Percentiles rank a stretch among this genome's conserved stretches.
Evolutionary conservation across 92 coral and sea anemone genomes (phyloP).

Genomic region (Paragorgia papillata): DNA sequence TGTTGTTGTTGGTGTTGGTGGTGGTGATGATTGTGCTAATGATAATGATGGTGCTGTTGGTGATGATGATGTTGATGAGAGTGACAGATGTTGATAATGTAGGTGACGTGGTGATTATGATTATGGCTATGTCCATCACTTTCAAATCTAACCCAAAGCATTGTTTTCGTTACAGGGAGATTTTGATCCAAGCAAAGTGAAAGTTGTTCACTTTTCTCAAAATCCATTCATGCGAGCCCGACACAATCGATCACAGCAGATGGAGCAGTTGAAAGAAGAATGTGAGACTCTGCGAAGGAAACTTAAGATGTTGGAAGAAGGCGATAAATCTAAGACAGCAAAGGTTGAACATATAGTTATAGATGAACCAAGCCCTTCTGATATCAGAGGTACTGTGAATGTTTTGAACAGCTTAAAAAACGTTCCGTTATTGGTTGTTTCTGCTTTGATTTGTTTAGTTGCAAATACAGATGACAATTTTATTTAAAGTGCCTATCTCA

Average conservation of each 20-base stretch:
- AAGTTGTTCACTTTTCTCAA: constrained; percentile 90
- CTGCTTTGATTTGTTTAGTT: too few species aligned
- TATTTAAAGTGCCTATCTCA: too few species aligned
- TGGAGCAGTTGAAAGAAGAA: constrained; percentile 73
- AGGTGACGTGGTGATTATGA: too few species aligned
- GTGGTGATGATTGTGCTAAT: too few species aligned
- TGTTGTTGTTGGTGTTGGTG: too few species aligned
- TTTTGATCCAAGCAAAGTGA: constrained; percentile 86
- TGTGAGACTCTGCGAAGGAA: constrained; percentile 70
- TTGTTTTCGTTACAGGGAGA: constrained; percentile 76
- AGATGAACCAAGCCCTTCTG: constrained; percentile 47
- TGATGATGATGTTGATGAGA: too few species aligned
- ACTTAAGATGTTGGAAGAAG: constrained; percentile 71
- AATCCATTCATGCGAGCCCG: constrained; percentile 78
- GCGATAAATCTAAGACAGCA: constrained; percentile 36
- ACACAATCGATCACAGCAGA: constrained; percentile 79
- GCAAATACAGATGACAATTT: too few species aligned
- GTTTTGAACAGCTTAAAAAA: too few species aligned
- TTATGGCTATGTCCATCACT: too few species aligned
- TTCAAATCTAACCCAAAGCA: neutral
- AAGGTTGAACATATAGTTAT: constrained; percentile 43
- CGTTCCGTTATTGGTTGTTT: too few species aligned
- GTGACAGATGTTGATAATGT: too few species aligned
- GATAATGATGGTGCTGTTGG: too few species aligned
- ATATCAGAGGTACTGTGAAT: constrained; percentile 75